phyloP scores from a whole-genome alignment of 2,888 invertebrate species.

The Parnassius apollo region DNA sequence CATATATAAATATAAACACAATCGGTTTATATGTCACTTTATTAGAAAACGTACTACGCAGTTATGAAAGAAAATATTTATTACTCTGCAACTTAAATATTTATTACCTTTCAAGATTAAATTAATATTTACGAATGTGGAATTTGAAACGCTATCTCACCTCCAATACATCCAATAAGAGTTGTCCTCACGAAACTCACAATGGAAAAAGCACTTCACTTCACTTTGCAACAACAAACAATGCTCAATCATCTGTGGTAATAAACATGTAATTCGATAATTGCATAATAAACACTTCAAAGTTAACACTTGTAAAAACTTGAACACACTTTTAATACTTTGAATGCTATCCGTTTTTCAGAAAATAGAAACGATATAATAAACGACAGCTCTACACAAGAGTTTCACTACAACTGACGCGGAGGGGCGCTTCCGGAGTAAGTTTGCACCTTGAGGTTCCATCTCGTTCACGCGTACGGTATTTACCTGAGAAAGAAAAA shows the following conservation, averaged over 20 bases:
- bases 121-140: background rate
- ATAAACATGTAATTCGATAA: constrained; percentile 5
- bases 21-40: too few relatives aligned
- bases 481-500: constrained; percentile 19
- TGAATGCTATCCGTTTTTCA: background rate
- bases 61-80: too few relatives aligned
- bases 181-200: constrained; percentile 30
- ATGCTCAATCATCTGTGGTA: constrained; percentile 25
- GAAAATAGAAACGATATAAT: background rate
- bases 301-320: constrained; percentile 12
- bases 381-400: constrained; percentile 33
- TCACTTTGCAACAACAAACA: constrained; percentile 27
- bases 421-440: constrained; percentile 37
- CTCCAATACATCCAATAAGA: constrained; percentile 43
- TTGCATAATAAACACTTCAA: constrained; percentile 17
- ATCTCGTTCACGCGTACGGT: constrained; percentile 22
- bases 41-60: too few relatives aligned
- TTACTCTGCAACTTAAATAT: too few relatives aligned
- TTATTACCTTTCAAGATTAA: too few relatives aligned
- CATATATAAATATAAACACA: too few relatives aligned
- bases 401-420: constrained; percentile 50
- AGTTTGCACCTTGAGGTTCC: constrained; percentile 23
- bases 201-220: constrained; percentile 32
- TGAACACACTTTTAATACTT: constrained; percentile 5
- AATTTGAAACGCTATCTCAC: constrained; percentile 33